These are phyloP conservation scores for Drosophila picticornis DNA, from an alignment of 2,888 invertebrate genomes.

Conservation along the genomic window DNA sequence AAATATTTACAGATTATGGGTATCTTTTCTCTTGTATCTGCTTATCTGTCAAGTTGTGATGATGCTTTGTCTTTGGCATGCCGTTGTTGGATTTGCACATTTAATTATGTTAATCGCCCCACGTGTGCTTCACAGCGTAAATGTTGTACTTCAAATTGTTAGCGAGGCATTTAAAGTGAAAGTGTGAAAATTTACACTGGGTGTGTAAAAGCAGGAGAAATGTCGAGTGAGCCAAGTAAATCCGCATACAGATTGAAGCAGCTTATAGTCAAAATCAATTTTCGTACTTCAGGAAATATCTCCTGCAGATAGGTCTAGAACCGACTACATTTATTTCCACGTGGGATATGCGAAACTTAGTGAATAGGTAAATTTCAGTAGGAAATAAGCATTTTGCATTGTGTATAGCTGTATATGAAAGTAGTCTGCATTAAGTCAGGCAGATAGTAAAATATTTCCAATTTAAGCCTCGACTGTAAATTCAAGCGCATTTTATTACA, in stretches of 20 bases:
- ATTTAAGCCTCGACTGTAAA: conserved; percentile 47
- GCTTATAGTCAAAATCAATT: not conserved
- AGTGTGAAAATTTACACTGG: conserved; percentile 25
- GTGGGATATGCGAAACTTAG: not conserved
- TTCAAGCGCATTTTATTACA: conserved; percentile 19
- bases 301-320: not conserved
- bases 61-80: conserved; percentile 30
- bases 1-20: conserved; percentile 63
- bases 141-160: conserved; percentile 25
- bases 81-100: conserved; percentile 43
- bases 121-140: conserved; percentile 33
- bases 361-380: conserved; percentile 4
- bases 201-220: not conserved
- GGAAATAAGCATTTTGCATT: not conserved
- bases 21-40: conserved; percentile 15
- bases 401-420: not conserved
- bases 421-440: not conserved
- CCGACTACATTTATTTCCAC: not conserved
- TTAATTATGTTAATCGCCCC: conserved; percentile 55
- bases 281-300: not conserved
- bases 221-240: not conserved
- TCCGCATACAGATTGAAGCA: not conserved
- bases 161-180: conserved; percentile 11
- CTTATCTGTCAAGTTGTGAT: conserved; percentile 34
- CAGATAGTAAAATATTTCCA: conserved; percentile 8